phyloP scores from a whole-genome alignment of 1,140 invertebrate species.

The Drosophila melanica region DNA sequence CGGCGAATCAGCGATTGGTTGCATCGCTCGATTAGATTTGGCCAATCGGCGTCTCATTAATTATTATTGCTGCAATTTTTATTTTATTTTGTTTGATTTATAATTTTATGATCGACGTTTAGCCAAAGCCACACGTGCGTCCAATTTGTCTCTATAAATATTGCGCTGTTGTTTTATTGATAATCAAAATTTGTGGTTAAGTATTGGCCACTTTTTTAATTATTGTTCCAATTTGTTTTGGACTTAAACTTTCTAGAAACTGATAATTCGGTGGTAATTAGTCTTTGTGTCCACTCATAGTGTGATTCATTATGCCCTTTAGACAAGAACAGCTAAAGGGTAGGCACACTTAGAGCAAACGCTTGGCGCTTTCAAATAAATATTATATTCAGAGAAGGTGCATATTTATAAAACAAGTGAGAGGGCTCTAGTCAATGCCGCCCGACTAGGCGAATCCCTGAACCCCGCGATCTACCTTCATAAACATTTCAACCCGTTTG shows the following conservation, averaged over 20 bases:
- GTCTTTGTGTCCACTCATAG: slow-evolving; percentile 30
- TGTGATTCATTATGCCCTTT: slow-evolving; percentile 32
- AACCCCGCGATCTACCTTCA: too few species aligned
- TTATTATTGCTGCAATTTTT: slow-evolving; percentile 12
- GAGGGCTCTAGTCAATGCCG: too few species aligned
- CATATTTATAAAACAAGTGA: too few species aligned
- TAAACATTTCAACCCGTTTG: too few species aligned
- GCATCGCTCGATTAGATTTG: slow-evolving; percentile 57
- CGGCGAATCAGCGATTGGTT: slow-evolving; percentile 20
- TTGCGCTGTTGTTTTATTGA: slow-evolving; percentile 15
- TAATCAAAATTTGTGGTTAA: slow-evolving; percentile 13
- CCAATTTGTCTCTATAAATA: slow-evolving; percentile 9
- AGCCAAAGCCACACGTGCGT: slow-evolving; percentile 57
- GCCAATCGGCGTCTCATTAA: slow-evolving; percentile 46
- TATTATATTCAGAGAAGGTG: too few species aligned
- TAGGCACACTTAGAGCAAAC: neutral
- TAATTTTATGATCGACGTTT: slow-evolving; percentile 29
- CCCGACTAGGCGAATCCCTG: too few species aligned
- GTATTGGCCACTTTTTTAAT: slow-evolving; percentile 32
- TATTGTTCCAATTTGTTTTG: slow-evolving; percentile 34
- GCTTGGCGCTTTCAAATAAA: neutral
- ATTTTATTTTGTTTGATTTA: slow-evolving; percentile 9
- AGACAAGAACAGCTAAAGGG: neutral
- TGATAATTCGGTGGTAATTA: slow-evolving; percentile 49
- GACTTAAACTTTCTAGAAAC: slow-evolving; percentile 43